phyloP scores from a whole-genome alignment of 2,888 invertebrate species.

The Mimas tiliae region DNA sequence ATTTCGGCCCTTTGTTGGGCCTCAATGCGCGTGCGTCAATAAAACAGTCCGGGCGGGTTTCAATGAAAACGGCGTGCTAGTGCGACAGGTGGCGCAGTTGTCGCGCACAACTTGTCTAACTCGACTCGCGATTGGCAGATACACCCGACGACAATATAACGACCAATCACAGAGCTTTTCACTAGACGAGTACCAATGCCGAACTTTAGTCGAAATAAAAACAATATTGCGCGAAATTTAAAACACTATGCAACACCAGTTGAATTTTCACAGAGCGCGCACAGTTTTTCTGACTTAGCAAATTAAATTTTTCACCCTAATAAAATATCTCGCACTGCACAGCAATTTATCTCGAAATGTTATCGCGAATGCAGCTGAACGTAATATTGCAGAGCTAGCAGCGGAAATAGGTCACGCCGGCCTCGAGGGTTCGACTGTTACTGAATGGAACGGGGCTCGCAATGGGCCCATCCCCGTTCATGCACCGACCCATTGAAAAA shows the following conservation, averaged over 20 bases:
- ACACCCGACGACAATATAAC: conserved; percentile 42
- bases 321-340: neutral
- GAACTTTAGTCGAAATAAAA: conserved; percentile 45
- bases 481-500: conserved; percentile 81
- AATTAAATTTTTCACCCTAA: neutral
- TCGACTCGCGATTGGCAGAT: conserved; percentile 56
- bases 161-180: conserved; percentile 59
- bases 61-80: conserved; percentile 74
- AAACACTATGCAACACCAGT: conserved; percentile 39
- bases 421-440: conserved; percentile 74
- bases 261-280: conserved; percentile 25
- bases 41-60: conserved; percentile 78
- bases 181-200: conserved; percentile 56
- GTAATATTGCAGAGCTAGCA: conserved; percentile 40
- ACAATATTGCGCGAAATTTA: conserved; percentile 58
- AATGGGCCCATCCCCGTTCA: conserved; percentile 78
- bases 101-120: conserved; percentile 59
- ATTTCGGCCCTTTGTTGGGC: conserved; percentile 84
- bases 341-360: conserved; percentile 20
- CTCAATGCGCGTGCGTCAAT: conserved; percentile 82
- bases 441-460: conserved; percentile 78
- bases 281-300: neutral
- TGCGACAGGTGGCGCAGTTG: conserved; percentile 79
- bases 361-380: conserved; percentile 33
- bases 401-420: conserved; percentile 72